Conservation (phyloP, 2,113 vertebrate genomes). For the Rousettus leschenaultii region DNA sequence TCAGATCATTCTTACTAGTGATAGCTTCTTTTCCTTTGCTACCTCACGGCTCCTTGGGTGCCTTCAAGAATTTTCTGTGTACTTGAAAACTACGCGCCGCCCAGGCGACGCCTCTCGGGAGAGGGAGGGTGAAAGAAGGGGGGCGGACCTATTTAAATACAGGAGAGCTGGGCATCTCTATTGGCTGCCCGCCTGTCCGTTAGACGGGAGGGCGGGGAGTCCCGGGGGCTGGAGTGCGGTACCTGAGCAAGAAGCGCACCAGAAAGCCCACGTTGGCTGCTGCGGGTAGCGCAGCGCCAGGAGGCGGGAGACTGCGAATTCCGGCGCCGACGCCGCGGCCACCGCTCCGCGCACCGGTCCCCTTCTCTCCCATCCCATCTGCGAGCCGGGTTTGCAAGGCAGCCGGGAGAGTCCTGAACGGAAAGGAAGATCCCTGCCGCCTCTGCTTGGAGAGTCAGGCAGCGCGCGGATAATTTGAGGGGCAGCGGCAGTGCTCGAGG, state of each 20-base stretch:
- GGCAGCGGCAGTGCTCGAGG: background rate
- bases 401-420: background rate
- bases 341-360: background rate
- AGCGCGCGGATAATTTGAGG: background rate
- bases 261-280: slow-evolving; percentile 63
- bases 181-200: slow-evolving; percentile 58
- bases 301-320: slow-evolving; percentile 29
- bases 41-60: background rate
- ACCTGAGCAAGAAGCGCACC: slow-evolving; percentile 62
- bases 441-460: background rate
- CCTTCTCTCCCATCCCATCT: background rate
- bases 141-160: slow-evolving; percentile 55
- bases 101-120: slow-evolving; percentile 48
- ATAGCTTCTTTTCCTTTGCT: background rate
- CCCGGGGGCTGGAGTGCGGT: slow-evolving; percentile 43
- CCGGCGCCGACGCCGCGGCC: background rate
- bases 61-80: background rate
- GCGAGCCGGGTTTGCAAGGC: background rate
- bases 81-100: background rate
- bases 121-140: slow-evolving; percentile 53
- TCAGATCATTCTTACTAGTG: background rate
- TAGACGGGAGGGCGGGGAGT: slow-evolving; percentile 50
- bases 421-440: slow-evolving; percentile 14
- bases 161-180: background rate
- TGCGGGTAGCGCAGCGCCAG: background rate